Base-by-base conservation (phyloP, 2,113 vertebrate species). In the Lophochroa leadbeateri region DNA sequence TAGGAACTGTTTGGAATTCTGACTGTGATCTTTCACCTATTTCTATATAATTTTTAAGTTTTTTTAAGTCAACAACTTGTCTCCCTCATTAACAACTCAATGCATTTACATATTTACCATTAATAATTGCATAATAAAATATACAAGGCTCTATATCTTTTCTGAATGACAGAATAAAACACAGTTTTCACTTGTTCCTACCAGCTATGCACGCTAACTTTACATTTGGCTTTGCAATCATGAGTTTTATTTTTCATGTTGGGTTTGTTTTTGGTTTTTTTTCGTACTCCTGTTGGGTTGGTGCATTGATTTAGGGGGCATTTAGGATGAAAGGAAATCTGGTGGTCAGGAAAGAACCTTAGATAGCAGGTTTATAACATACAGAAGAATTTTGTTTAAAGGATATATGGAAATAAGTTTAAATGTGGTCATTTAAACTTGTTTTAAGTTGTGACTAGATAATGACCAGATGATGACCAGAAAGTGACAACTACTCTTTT, bases 241-340 rank as follows among this genome's bases (percentile, higher is more conserved):
- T 29, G 10, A 35, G 2, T 58, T 65, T 90, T 74, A 37, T 28
- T 75, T 88, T 68, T 0, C 7, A n/a, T 25, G 2, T 21, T 10
- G 24, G 7, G 8, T 47, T 39, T 33, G 52, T 47, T 64, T 61
- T 43, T 58, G 61, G 68, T 15, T 43, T 55, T 33, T 61, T 47
- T 63, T 74, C 57, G 9, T 24, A 33, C 5, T 84, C 11, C 5
- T 35, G 0, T 67, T n/a, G 17, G 9, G 7, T 74, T 58, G 8
- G 3, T 58, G 0, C 1, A 29, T 69, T 21, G 25, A 46, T 78
- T 75, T 67, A 47, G 6, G 7, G 53, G 16, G 5, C 1, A 2
- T 31, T 79, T 79, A 47, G 17, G 13, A 86, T 15, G 12, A 86
- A 63, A 58, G 8, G 12, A 82, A 81, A 81, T 3, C 8, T 44